Base-by-base conservation (phyloP, 2,888 invertebrate genomes). In the Herminia tarsipennalis region DNA sequence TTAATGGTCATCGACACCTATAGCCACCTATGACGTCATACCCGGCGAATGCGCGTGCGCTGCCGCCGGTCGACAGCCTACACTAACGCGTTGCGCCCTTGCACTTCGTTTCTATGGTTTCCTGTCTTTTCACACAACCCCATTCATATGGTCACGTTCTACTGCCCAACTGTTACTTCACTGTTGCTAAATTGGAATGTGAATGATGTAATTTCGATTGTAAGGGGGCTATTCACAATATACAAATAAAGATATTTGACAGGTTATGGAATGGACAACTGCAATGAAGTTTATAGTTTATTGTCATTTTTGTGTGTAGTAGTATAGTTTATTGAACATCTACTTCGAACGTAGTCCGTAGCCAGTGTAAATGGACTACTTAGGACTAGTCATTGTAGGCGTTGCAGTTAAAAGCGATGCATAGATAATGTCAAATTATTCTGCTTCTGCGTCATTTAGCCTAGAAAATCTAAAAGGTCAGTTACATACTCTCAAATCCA, bases 101-200 rank as follows among this genome's bases (percentile, higher is more conserved):
- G 84, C 82, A 80, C 79, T 82, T 81, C 72, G 59, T 51, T 56
- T 62, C 48, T 53, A 69, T 54, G 62, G 66, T 76, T 84, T 85
- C 85, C 85, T 83, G 85, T 59, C 76, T 70, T 76, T 85, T 81
- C 73, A 82, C 57, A 60, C 69, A 67, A 74, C 80, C 82, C 76
- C 71, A 85, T 84, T 83, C 76, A 83, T 66, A 49, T 57, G 54
- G 81, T 81, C 83, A 83, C 81, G 83, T 71, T 61, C 78, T 63
- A 70, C 58, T 77, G 77, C 57, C 65, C 75, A 76, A 72, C 73
- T 70, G 73, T 72, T 70, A 60, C 60, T 47, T 49, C 52, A 59
- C 58, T 58, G 73, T 67, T 66, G 66, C 72, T 67, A 68, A 75
- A 75, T 70, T 70, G 61, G 64, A 65, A 60, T 67, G 63, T 47